Evolutionary conservation across 2,797 vertebrate species (phyloP).

Genomic region (Anas capensis): DNA sequence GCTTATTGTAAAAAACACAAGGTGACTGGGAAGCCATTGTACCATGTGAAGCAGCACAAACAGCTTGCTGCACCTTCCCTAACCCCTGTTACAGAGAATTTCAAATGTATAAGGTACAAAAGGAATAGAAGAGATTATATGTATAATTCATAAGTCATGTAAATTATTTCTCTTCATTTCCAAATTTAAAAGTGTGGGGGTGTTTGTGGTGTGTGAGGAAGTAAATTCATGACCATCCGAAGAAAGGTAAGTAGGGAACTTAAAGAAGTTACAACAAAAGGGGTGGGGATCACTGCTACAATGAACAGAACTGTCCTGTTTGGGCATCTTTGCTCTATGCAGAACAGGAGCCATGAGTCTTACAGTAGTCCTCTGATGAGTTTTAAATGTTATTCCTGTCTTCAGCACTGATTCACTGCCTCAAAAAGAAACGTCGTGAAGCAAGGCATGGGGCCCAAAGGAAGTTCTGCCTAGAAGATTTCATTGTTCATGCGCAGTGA

Average conservation of each 20-base stretch:
- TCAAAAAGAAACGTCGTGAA: neutral
- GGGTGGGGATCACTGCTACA: neutral
- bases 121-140: neutral
- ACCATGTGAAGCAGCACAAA: neutral
- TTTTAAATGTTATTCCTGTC: neutral
- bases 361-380: neutral
- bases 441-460: neutral
- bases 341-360: neutral
- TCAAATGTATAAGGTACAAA: neutral
- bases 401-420: neutral
- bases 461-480: neutral
- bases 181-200: neutral
- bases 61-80: neutral
- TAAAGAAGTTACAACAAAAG: neutral
- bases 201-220: neutral
- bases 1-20: neutral
- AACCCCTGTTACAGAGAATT: neutral
- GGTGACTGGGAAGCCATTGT: neutral
- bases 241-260: neutral
- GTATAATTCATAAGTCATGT: slow-evolving; percentile 10
- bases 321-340: neutral
- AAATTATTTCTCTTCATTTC: slow-evolving; percentile 32
- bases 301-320: neutral
- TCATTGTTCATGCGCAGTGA: neutral
- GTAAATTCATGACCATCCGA: neutral